Evolutionary conservation across 1,140 invertebrate species (phyloP).

Genomic region (Trigoniulus corallinus): DNA sequence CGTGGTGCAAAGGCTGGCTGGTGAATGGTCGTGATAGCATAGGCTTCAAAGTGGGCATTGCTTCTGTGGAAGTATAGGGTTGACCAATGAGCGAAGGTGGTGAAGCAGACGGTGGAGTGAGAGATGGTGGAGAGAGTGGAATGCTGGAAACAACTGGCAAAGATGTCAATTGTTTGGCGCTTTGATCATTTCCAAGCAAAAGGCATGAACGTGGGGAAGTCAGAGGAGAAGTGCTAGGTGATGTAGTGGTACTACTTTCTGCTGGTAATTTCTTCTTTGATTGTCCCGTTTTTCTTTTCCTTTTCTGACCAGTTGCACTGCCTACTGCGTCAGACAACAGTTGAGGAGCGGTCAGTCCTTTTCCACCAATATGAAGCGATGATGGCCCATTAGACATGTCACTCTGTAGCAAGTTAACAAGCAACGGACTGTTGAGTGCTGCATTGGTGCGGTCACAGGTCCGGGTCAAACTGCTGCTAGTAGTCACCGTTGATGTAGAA

Average conservation of each 20-base stretch:
- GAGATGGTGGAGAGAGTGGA: neutral
- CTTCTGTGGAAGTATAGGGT: neutral
- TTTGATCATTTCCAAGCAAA: neutral
- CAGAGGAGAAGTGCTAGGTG: neutral
- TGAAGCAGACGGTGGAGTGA: slow-evolving; percentile 13
- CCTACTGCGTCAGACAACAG: slow-evolving; percentile 1
- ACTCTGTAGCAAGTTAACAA: slow-evolving; percentile 58
- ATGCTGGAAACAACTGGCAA: neutral
- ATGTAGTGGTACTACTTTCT: slow-evolving; percentile 6
- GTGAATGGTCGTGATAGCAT: neutral
- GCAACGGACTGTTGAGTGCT: slow-evolving; percentile 65
- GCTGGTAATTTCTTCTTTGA: too few species aligned
- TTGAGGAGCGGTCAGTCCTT: slow-evolving; percentile 15
- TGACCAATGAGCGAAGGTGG: slow-evolving; percentile 14
- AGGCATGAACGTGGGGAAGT: neutral
- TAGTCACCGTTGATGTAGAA: slow-evolving; percentile 2
- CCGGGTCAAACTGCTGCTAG: slow-evolving; percentile 2
- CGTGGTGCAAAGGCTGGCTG: neutral
- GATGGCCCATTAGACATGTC: slow-evolving; percentile 10
- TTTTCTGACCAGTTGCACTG: slow-evolving; percentile 6
- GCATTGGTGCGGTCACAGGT: slow-evolving; percentile 14
- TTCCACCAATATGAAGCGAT: slow-evolving; percentile 16
- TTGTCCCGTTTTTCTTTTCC: slow-evolving; percentile 14
- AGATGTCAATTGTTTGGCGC: neutral
- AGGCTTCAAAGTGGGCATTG: neutral